Conservation (phyloP, 2,113 vertebrate species). For the Lophius piscatorius region DNA sequence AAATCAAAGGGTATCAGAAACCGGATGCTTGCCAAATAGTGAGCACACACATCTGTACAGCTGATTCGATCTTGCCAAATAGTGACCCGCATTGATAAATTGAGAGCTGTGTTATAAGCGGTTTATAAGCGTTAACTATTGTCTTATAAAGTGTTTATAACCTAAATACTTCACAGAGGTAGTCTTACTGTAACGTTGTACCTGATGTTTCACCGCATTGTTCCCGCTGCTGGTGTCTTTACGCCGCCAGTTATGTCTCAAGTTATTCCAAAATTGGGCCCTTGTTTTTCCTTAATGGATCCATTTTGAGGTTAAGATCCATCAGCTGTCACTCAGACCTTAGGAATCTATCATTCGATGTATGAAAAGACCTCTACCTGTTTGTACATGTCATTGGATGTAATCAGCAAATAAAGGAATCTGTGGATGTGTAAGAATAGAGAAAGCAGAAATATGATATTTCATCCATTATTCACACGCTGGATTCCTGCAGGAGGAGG, state of each 20-base stretch:
- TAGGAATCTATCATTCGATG: constrained; percentile 50
- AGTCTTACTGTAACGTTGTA: too few relatives aligned
- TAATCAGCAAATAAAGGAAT: constrained; percentile 76
- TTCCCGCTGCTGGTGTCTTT: neutral
- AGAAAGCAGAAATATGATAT: constrained; percentile 1
- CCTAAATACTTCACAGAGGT: too few relatives aligned
- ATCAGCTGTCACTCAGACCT: constrained; percentile 42
- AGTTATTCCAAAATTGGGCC: neutral
- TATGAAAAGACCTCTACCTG: constrained; percentile 56
- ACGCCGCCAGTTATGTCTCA: constrained; percentile 19
- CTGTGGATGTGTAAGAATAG: constrained; percentile 38
- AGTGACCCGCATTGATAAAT: too few relatives aligned
- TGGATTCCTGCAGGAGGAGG: constrained; percentile 5
- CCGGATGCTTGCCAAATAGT: too few relatives aligned
- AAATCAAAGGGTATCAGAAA: too few relatives aligned
- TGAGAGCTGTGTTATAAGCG: too few relatives aligned
- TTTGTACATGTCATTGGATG: constrained; percentile 65
- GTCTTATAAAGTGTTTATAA: too few relatives aligned
- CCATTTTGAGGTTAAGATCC: constrained; percentile 14
- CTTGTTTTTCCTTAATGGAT: constrained; percentile 19
- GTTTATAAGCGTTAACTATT: too few relatives aligned
- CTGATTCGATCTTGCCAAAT: too few relatives aligned
- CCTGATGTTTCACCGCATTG: neutral
- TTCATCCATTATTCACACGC: constrained; percentile 3
- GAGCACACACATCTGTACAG: too few relatives aligned